A percentile compares a stretch with the other conserved stretches of the same genome.
These are phyloP conservation scores for Anoplolepis gracilipes DNA, from an alignment of 1,140 invertebrate species.

Conservation along the genomic window DNA sequence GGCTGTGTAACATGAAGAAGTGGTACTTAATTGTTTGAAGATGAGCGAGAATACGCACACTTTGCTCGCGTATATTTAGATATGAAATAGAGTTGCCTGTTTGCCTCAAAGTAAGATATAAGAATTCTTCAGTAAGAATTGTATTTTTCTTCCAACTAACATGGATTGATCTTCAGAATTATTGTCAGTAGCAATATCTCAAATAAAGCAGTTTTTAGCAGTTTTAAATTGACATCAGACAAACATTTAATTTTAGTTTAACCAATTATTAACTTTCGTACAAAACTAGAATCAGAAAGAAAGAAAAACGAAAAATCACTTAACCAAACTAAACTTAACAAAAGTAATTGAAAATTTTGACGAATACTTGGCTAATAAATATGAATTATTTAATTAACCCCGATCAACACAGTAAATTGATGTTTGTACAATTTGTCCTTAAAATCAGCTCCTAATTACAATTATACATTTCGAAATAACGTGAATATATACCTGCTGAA, in stretches of 20 bases:
- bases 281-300: not conserved
- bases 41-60: not conserved
- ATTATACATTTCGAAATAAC: not conserved
- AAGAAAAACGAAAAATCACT: not conserved
- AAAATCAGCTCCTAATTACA: not conserved
- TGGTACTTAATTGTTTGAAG: constrained; percentile 67
- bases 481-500: not conserved
- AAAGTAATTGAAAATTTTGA: not conserved
- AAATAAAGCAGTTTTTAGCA: constrained; percentile 3
- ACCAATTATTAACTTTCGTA: not conserved
- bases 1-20: constrained; percentile 44
- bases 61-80: constrained; percentile 2
- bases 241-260: constrained; percentile 12
- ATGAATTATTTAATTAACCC: constrained; percentile 9
- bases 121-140: not conserved
- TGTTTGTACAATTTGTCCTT: not conserved
- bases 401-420: not conserved
- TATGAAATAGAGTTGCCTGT: not conserved
- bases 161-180: not conserved
- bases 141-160: too few relatives aligned
- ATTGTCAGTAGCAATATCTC: not conserved
- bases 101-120: not conserved
- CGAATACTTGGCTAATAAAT: not conserved
- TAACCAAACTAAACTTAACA: not conserved
- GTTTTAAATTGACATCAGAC: not conserved